Base-by-base conservation (phyloP, 2,797 vertebrate genomes). In the Chromis chromis region DNA sequence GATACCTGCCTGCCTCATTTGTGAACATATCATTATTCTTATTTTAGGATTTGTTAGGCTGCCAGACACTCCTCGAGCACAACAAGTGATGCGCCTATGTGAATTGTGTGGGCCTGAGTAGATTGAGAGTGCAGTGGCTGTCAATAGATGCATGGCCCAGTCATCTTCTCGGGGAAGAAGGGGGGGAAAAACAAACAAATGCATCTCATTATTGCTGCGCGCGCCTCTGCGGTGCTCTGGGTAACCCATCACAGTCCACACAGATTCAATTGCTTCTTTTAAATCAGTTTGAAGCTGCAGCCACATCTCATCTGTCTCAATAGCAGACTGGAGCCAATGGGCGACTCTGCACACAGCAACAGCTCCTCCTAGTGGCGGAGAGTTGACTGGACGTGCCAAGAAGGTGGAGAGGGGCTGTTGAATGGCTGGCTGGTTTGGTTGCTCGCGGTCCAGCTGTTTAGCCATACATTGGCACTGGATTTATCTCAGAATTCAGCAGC, bases 251-350 rank as follows among this genome's bases (percentile, higher is more conserved):
- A 93, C 91, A 89, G 91, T 93, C 93, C 92, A 88, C 89, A 89
- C 89, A 93, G 92, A 94, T 94, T 90, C 92, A 92, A 94, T 94
- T 93, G 90, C 91, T 93, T 94, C 87, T 89, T 93, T 92, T 92
- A 94, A 94, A 95, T 94, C 94, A 94, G 91, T 93, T 93, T 94
- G 90, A 92, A 92, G 88, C 91, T 85, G 83, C 78, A 92, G 94
- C 90, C 91, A 86, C 91, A 92, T 93, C 93, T 93, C 92, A 94
- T 94, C 89, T 91, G 90, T 92, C 91, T 93, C 87, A 89, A 85
- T 90, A 86, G 81, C 50, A 74, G 88, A 72, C 86, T 69, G 27
- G 60, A 70, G 85, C 70, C 19, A 74, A n/a, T 49, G 54, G 70
- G 36, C 44, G 65, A 66, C 81, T 31, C 82, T 90, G 76, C 78